Conservation (phyloP, 2,113 vertebrate genomes). For the Caracal caracal region DNA sequence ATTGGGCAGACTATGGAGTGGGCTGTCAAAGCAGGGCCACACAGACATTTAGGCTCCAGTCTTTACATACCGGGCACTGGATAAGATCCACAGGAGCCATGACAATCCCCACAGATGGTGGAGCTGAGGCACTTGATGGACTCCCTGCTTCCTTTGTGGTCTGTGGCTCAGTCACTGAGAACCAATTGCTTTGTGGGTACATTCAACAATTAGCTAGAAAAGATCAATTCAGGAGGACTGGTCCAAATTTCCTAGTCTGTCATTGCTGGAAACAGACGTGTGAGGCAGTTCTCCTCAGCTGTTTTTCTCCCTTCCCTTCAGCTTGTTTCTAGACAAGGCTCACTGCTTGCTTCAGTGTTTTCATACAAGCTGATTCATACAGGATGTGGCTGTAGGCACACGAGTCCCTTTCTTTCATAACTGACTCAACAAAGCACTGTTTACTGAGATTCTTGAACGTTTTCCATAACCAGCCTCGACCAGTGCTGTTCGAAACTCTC, state of each 20-base stretch:
- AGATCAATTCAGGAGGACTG: not conserved
- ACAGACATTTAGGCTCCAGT: not conserved
- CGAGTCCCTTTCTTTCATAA: not conserved
- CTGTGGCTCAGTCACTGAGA: not conserved
- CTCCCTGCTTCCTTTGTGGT: not conserved
- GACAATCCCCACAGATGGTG: too few species aligned
- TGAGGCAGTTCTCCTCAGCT: not conserved
- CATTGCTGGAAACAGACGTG: not conserved
- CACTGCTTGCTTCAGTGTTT: not conserved
- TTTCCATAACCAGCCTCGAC: not conserved
- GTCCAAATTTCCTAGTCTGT: not conserved
- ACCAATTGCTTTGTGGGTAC: not conserved
- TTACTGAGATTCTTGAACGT: not conserved
- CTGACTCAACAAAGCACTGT: not conserved
- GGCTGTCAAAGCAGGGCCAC: not conserved
- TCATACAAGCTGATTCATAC: not conserved
- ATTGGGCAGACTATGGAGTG: not conserved
- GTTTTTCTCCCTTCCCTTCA: not conserved
- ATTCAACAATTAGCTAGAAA: not conserved
- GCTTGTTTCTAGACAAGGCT: not conserved
- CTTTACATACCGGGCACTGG: not conserved
- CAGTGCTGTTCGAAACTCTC: not conserved
- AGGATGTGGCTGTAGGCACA: not conserved
- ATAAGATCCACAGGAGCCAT: not conserved
- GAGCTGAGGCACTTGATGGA: not conserved